These are phyloP conservation scores for Crenichthys baileyi DNA, from an alignment of 2,797 vertebrate species.

Conservation along the genomic window DNA sequence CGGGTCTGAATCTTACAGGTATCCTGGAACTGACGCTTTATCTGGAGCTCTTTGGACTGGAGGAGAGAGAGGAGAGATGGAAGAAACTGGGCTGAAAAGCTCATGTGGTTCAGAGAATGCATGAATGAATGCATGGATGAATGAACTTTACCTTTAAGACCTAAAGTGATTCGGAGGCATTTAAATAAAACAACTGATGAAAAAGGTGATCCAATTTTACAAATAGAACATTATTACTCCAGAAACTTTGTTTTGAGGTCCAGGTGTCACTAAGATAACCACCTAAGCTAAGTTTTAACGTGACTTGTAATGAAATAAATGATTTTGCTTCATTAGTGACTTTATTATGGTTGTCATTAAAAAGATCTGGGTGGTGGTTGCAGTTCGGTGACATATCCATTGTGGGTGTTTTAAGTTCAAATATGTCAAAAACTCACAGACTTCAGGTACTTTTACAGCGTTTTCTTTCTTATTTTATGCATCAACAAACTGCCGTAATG, in stretches of 20 bases:
- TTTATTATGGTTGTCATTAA: neutral
- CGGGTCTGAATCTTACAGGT: constrained; percentile 96
- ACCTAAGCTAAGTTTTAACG: too few species aligned
- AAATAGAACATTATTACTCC: neutral
- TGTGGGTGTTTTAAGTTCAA: neutral
- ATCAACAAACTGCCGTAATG: neutral
- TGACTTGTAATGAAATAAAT: neutral
- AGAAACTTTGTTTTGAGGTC: neutral
- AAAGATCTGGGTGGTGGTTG: neutral
- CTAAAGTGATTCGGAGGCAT: neutral
- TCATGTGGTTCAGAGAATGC: constrained; percentile 17
- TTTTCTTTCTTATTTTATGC: neutral
- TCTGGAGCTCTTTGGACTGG: constrained; percentile 95
- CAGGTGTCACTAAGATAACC: too few species aligned
- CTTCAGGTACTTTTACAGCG: neutral
- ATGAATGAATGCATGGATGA: neutral
- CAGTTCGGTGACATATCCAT: neutral
- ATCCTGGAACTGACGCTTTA: constrained; percentile 97
- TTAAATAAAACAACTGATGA: neutral
- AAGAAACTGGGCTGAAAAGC: constrained; percentile 61
- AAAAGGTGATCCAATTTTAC: neutral
- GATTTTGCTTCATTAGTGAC: neutral
- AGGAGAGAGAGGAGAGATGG: constrained; percentile 61
- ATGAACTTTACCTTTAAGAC: neutral
- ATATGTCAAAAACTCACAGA: neutral